Percentiles rank a stretch among this genome's conserved stretches.
phyloP scores from a whole-genome alignment of 1,140 invertebrate genomes.

The Drosophila nasuta region DNA sequence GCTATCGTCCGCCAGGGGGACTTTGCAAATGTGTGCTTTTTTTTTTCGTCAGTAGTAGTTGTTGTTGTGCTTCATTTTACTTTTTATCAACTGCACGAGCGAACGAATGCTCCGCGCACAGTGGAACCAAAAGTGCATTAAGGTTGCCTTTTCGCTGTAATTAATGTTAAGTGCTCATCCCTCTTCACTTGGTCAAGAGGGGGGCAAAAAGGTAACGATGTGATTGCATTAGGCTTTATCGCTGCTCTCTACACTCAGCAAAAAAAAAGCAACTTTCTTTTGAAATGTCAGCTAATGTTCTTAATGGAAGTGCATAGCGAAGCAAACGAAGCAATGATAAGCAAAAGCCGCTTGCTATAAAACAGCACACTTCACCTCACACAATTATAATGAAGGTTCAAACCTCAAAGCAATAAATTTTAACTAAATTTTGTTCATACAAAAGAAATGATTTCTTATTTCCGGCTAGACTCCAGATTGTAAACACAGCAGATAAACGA shows the following conservation, averaged over 20 bases:
- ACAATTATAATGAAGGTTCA: no score
- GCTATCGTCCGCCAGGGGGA: constrained; percentile 28
- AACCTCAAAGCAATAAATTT: no score
- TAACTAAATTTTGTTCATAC: not conserved
- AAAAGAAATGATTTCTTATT: not conserved
- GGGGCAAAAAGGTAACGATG: constrained; percentile 12
- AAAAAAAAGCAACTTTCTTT: constrained; percentile 18
- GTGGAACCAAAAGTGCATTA: constrained; percentile 66
- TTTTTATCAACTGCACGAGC: constrained; percentile 51
- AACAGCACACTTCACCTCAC: not conserved
- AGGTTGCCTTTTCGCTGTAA: constrained; percentile 54
- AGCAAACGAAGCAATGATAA: not conserved
- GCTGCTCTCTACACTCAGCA: constrained; percentile 19
- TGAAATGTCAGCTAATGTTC: not conserved
- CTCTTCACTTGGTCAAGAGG: constrained; percentile 16
- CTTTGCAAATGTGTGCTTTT: constrained; percentile 47
- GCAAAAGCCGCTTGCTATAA: not conserved
- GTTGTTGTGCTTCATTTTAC: constrained; percentile 6
- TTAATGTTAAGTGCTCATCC: constrained; percentile 66
- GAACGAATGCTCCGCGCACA: constrained; percentile 40
- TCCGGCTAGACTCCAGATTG: not conserved
- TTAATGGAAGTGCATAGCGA: not conserved
- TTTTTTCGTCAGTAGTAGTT: constrained; percentile 10
- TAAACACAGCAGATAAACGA: not conserved
- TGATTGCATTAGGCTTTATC: constrained; percentile 45